Conservation (phyloP, 2,888 invertebrate genomes). For the Xestia c-nigrum region DNA sequence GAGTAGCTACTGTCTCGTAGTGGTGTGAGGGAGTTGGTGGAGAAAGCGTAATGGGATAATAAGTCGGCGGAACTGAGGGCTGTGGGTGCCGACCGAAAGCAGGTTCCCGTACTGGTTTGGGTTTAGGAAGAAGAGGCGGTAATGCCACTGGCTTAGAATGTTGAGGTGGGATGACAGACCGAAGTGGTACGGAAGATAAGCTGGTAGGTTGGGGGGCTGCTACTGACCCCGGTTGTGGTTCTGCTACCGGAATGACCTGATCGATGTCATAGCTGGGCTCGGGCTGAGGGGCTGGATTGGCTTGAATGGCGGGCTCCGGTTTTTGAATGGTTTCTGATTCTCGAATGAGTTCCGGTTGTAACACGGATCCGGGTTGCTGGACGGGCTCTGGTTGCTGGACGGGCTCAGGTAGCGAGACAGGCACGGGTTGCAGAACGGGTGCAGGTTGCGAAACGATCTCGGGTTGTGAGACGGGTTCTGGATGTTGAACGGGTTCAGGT, state of each 20-base stretch:
- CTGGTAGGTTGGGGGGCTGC: background rate
- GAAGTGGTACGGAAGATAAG: background rate
- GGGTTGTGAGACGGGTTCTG: background rate
- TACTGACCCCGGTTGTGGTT: background rate
- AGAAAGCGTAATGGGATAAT: background rate
- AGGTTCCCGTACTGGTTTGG: conserved; percentile 22
- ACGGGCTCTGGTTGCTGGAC: background rate
- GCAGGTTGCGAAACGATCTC: background rate
- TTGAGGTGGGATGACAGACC: background rate
- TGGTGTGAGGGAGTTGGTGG: conserved; percentile 15
- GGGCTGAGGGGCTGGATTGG: background rate
- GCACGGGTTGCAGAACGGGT: background rate
- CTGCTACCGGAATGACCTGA: background rate
- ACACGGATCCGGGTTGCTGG: background rate
- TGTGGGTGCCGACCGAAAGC: conserved; percentile 26
- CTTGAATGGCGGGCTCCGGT: background rate
- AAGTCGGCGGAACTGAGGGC: background rate
- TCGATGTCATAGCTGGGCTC: background rate
- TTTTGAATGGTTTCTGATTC: background rate
- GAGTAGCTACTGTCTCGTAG: conserved; percentile 15
- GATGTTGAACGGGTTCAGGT: background rate
- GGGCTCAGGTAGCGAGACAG: background rate
- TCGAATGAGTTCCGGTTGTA: too few relatives aligned
- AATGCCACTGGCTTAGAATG: conserved; percentile 7
- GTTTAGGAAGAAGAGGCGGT: conserved; percentile 47